phyloP scores from a whole-genome alignment of 2,113 vertebrate species.

The Clinocottus analis region DNA sequence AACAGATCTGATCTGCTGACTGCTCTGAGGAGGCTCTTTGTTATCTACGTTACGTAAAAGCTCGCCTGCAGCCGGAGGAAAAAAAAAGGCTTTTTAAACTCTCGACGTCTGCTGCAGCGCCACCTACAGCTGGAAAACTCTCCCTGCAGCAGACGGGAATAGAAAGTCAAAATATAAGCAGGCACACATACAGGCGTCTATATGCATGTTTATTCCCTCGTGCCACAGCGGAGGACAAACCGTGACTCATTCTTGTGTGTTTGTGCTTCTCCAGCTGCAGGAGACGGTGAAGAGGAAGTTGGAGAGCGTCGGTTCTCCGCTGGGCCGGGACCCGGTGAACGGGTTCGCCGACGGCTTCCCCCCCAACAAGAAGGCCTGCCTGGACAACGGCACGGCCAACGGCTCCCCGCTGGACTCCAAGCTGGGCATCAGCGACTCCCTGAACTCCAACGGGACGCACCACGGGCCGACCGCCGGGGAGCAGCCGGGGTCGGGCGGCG shows the following conservation, averaged over 20 bases:
- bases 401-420: slow-evolving; percentile 90
- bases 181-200: no score
- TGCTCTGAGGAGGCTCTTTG: slow-evolving; percentile 53
- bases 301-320: slow-evolving; percentile 88
- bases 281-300: slow-evolving; percentile 95
- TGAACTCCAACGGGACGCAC: slow-evolving; percentile 84
- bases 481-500: slow-evolving; percentile 80
- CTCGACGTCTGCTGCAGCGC: slow-evolving; percentile 8
- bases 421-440: slow-evolving; percentile 68
- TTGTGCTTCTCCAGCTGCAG: slow-evolving; percentile 66
- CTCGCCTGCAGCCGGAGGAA: slow-evolving; percentile 37
- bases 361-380: slow-evolving; percentile 89
- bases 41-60: slow-evolving; percentile 46
- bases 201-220: no score
- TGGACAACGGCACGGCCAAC: slow-evolving; percentile 87
- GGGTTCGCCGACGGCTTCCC: slow-evolving; percentile 91
- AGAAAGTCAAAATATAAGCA: no score
- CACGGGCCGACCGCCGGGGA: slow-evolving; percentile 73
- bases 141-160: fast-evolving
- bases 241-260: no score
- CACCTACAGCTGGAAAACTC: not conserved
- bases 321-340: slow-evolving; percentile 90
- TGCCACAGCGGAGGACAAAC: not conserved
- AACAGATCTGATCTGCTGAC: slow-evolving; percentile 44
- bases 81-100: not conserved